phyloP scores from a whole-genome alignment of 2,113 vertebrate species.

The Sander vitreus region DNA sequence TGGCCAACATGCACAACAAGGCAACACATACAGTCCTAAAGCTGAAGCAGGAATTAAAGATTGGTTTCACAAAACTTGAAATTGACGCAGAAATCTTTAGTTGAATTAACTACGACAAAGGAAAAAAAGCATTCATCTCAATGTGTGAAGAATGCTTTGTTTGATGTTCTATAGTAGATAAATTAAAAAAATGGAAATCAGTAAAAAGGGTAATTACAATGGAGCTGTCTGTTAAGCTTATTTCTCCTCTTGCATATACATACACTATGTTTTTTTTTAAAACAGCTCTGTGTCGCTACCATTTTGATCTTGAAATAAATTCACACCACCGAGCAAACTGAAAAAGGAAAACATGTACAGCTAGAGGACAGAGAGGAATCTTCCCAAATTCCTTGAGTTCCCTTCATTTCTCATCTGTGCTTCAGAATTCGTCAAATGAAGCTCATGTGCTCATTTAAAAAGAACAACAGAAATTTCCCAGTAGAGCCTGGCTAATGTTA shows the following conservation, averaged over 20 bases:
- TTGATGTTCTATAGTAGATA: neutral
- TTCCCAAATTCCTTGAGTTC: conserved; percentile 33
- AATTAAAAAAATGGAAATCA: neutral
- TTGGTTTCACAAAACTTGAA: conserved; percentile 22
- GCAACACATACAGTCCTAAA: conserved; percentile 11
- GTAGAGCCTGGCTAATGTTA: conserved; percentile 63
- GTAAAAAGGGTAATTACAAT: neutral
- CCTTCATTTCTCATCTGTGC: conserved; percentile 28
- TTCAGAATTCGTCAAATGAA: conserved; percentile 42
- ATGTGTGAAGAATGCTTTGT: neutral
- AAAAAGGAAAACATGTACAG: neutral
- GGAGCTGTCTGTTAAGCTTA: neutral
- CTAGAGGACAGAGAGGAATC: neutral
- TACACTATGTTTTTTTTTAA: neutral
- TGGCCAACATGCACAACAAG: conserved; percentile 33
- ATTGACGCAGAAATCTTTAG: conserved; percentile 8
- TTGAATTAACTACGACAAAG: neutral
- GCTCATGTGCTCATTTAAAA: conserved; percentile 47
- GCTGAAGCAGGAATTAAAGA: conserved; percentile 30
- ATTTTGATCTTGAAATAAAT: neutral
- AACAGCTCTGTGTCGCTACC: neutral
- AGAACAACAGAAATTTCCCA: conserved; percentile 67
- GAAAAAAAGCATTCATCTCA: neutral
- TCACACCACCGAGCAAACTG: neutral
- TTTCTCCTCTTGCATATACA: neutral